Base-by-base conservation (phyloP, 2,797 vertebrate genomes). In the Megaceryle alcyon region DNA sequence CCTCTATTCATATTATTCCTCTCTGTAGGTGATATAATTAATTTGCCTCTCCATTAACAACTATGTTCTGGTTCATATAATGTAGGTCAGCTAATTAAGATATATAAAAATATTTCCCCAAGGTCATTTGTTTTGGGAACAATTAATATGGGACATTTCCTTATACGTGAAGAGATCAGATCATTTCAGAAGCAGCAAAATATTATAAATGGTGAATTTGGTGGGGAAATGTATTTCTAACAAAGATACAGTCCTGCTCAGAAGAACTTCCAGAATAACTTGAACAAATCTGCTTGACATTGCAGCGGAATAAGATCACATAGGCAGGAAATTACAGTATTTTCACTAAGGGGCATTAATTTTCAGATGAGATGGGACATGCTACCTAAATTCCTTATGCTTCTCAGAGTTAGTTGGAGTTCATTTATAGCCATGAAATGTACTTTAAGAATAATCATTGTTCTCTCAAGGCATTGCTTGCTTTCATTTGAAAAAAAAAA, bases 81-180 rank as follows among this genome's bases (percentile, higher is more conserved):
- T 94, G 65, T 96, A 90, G 95, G 96, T 39, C 96, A 94, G 63
- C 88, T 96, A 96, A 96, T 96, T 96, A 95, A 95, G 94, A 95
- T 92, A 73, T 93, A 92, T 96, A 95, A 97, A 96, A 94, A 92
- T 94, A 95, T 95, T 96, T 95, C 90, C 90, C 90, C 75, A 66
- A 94, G 94, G 93, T 94, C 19, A 49, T 86, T 93, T 96, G 92
- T 92, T 96, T 96, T 82, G 86, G 71, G 96, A 96, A 49, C 88
- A 87, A 82, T 56, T 64, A 87, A 96, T 96, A 41, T 97, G 93
- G 96, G 90, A 73, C 96, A 85, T 26, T 77, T 85, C 79, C 41
- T 88, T 94, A 57, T 76, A 64, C 46, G 56, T 54, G 66, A 81
- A 84, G 60, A 86, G 82, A 94, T 89, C 49, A 79, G 77, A 90